Evolutionary conservation across 1,140 invertebrate species (phyloP).

Genomic region (Cheumatopsyche charites): DNA sequence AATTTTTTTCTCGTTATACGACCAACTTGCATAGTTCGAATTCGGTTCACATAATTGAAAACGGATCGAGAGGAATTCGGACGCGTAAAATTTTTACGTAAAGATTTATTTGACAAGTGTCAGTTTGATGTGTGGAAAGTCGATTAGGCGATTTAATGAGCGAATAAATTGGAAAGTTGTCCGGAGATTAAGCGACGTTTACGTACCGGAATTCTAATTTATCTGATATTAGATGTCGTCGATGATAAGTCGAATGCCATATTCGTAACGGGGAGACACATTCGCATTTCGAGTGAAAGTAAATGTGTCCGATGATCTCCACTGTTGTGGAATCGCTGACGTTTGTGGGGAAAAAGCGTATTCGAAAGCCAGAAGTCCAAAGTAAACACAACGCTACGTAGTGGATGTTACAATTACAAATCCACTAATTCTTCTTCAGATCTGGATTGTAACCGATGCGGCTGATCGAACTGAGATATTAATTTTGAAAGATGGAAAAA

Average conservation of each 20-base stretch:
- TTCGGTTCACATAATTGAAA: no score
- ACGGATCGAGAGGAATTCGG: no score
- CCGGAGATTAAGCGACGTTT: not conserved
- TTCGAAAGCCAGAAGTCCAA: slow-evolving; percentile 17
- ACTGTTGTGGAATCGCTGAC: not conserved
- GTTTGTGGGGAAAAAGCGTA: not conserved
- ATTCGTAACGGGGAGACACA: no score
- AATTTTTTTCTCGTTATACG: not conserved
- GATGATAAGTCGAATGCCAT: no score
- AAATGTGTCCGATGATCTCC: no score
- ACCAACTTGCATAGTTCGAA: no score
- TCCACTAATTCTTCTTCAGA: slow-evolving; percentile 20
- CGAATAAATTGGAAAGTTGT: slow-evolving; percentile 19
- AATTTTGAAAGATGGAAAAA: no score
- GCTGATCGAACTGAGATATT: not conserved
- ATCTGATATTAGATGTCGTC: no score
- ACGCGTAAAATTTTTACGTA: not conserved
- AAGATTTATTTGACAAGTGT: not conserved
- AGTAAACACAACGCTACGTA: slow-evolving; percentile 24
- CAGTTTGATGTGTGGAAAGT: slow-evolving; percentile 5
- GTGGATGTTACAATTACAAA: slow-evolving; percentile 24
- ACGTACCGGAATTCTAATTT: no score
- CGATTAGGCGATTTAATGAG: not conserved
- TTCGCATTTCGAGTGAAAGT: no score
- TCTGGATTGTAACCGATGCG: slow-evolving; percentile 4